Evolutionary conservation across 2,797 vertebrate genomes (phyloP).

Genomic region (Bufotes viridis): DNA sequence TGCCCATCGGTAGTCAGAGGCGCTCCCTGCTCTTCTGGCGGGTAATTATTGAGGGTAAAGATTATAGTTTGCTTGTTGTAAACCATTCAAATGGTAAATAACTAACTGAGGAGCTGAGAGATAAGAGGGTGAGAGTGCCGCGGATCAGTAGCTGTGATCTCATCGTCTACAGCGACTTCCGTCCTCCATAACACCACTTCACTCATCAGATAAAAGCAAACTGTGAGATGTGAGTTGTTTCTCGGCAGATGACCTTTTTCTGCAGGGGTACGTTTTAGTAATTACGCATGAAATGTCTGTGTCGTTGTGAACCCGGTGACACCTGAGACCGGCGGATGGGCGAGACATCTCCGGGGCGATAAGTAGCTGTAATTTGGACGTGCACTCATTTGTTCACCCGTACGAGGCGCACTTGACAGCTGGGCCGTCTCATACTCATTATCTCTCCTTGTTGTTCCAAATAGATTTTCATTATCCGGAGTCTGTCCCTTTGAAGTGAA

Average conservation of each 20-base stretch:
- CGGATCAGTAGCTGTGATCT: background rate
- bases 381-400: background rate
- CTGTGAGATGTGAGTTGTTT: background rate
- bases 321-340: background rate
- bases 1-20: no score
- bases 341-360: background rate
- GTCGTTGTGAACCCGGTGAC: background rate
- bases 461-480: slow-evolving; percentile 32
- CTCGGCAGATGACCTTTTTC: background rate
- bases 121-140: background rate
- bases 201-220: no score
- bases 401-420: slow-evolving; percentile 14
- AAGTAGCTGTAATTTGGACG: slow-evolving; percentile 23
- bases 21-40: no score
- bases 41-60: no score
- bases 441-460: slow-evolving; percentile 34
- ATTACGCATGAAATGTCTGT: background rate
- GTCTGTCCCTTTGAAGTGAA: slow-evolving; percentile 39
- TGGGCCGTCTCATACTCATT: slow-evolving; percentile 40
- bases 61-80: no score
- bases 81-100: background rate
- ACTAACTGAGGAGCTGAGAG: background rate
- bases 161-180: background rate
- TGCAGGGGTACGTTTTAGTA: background rate
- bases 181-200: no score